Conservation (phyloP, 2,888 invertebrate species). For the Ecdyonurus torrentis region DNA sequence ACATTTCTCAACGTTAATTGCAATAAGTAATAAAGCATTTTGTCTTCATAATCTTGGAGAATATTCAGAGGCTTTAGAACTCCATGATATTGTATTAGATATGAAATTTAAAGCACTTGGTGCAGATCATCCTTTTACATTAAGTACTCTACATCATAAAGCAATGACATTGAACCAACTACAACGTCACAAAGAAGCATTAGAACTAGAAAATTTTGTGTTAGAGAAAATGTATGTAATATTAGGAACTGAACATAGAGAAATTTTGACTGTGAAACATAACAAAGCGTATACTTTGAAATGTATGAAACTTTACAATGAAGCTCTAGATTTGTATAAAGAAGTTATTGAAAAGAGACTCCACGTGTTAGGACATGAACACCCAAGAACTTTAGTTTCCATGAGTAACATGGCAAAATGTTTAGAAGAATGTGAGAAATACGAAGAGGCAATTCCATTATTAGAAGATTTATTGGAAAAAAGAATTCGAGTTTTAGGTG, state of each 20-base stretch:
- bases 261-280: background rate
- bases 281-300: background rate
- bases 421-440: background rate
- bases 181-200: background rate
- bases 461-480: background rate
- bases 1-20: background rate
- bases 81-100: background rate
- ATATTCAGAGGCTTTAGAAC: background rate
- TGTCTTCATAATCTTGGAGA: background rate
- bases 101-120: background rate
- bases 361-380: background rate
- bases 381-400: background rate
- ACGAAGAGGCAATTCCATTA: background rate
- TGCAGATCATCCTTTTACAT: background rate
- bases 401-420: background rate
- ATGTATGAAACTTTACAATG: background rate
- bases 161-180: background rate
- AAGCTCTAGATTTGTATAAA: background rate
- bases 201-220: background rate
- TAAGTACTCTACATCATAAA: background rate
- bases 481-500: background rate
- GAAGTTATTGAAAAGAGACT: background rate
- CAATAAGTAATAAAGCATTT: background rate
- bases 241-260: background rate
- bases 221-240: background rate